phyloP scores from a whole-genome alignment of 1,140 invertebrate species.

The Euura saliciscinereae region DNA sequence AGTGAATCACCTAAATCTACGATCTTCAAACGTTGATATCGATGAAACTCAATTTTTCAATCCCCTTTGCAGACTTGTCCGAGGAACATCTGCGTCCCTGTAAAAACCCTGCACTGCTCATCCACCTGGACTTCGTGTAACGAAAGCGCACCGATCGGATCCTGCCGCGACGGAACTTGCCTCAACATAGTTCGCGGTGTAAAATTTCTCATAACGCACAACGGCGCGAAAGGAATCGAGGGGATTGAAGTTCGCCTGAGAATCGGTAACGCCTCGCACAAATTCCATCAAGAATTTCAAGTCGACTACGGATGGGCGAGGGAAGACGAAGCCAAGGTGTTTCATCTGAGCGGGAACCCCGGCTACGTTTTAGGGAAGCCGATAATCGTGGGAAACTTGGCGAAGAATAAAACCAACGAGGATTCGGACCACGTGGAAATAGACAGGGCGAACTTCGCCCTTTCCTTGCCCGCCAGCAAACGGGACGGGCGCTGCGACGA shows the following conservation, averaged over 20 bases:
- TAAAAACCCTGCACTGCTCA: constrained; percentile 53
- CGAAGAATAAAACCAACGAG: constrained; percentile 36
- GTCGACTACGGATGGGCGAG: constrained; percentile 60
- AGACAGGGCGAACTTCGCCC: constrained; percentile 48
- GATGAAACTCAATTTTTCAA: constrained; percentile 17
- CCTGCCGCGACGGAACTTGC: constrained; percentile 43
- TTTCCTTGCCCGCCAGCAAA: constrained; percentile 53
- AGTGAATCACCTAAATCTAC: constrained; percentile 32
- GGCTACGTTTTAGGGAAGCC: constrained; percentile 70
- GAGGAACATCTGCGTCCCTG: constrained; percentile 56
- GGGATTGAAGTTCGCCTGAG: constrained; percentile 53
- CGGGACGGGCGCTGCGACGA: constrained; percentile 51
- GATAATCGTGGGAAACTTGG: constrained; percentile 61
- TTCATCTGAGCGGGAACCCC: constrained; percentile 70
- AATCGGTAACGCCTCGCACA: constrained; percentile 50
- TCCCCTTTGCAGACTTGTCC: constrained; percentile 56
- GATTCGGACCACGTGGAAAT: constrained; percentile 37
- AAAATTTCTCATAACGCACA: constrained; percentile 62
- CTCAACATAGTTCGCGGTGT: constrained; percentile 59
- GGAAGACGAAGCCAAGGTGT: constrained; percentile 39
- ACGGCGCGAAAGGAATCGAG: constrained; percentile 63
- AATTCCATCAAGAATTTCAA: constrained; percentile 60
- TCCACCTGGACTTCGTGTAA: constrained; percentile 42
- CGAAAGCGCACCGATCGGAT: constrained; percentile 24
- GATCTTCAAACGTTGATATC: constrained; percentile 26